phyloP scores from a whole-genome alignment of 2,888 invertebrate species.

The Ennomos fuscantarius region DNA sequence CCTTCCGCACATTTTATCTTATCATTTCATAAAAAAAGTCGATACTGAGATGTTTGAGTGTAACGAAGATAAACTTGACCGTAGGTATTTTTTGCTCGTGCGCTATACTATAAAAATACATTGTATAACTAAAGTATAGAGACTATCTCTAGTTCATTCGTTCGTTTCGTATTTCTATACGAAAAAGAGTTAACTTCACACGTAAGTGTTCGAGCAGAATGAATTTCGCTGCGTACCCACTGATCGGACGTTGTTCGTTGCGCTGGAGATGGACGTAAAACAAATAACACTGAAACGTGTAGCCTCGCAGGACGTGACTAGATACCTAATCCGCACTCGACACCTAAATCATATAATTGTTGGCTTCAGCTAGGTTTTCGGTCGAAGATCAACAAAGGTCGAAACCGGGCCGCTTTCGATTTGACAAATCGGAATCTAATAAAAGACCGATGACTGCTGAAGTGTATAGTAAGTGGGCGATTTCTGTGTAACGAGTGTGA shows the following conservation, averaged over 20 bases:
- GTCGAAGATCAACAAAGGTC: conserved; percentile 20
- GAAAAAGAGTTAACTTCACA: conserved; percentile 18
- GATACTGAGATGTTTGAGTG: conserved; percentile 4
- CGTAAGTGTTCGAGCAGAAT: conserved; percentile 5
- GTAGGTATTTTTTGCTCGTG: neutral
- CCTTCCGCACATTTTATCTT: conserved; percentile 9
- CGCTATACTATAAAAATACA: neutral
- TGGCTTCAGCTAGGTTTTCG: conserved; percentile 27
- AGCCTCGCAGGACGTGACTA: conserved; percentile 34
- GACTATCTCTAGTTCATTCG: conserved; percentile 6
- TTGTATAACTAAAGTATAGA: conserved; percentile 1
- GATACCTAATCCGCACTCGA: conserved; percentile 28
- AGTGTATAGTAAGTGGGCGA: too few species aligned
- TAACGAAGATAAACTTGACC: neutral
- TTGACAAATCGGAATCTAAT: neutral
- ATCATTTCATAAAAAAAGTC: conserved; percentile 1
- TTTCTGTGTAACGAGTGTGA: too few species aligned
- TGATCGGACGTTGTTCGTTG: conserved; percentile 12
- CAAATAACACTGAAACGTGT: conserved; percentile 29
- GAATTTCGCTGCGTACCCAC: conserved; percentile 12
- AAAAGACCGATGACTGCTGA: neutral
- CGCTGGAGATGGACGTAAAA: conserved; percentile 13
- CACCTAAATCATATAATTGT: conserved; percentile 30
- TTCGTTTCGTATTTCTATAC: conserved; percentile 6
- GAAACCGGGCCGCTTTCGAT: conserved; percentile 2